phyloP scores from a whole-genome alignment of 1,140 invertebrate genomes.

The Akabosia matsudoensis region DNA sequence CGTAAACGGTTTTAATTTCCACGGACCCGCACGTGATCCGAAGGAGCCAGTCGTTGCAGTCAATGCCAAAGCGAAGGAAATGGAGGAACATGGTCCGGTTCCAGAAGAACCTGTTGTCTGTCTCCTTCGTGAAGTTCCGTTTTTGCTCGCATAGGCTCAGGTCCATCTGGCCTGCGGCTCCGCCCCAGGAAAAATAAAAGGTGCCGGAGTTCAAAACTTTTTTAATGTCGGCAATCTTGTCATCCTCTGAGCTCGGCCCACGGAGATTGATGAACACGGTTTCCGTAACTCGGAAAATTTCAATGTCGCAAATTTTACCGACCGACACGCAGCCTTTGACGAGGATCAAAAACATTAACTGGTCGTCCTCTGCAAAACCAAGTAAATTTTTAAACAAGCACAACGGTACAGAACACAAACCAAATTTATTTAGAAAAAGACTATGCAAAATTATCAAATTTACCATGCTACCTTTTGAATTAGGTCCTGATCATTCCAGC shows the following conservation, averaged over 20 bases:
- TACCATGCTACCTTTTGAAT: constrained; percentile 26
- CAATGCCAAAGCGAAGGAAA: constrained; percentile 81
- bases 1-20: constrained; percentile 93
- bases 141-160: constrained; percentile 89
- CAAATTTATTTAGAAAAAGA: too few relatives aligned
- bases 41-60: constrained; percentile 81
- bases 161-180: constrained; percentile 63
- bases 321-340: constrained; percentile 91
- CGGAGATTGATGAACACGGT: constrained; percentile 83
- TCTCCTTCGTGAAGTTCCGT: constrained; percentile 68
- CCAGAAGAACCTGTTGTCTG: constrained; percentile 96
- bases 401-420: too few relatives aligned
- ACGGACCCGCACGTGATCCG: constrained; percentile 94
- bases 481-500: constrained; percentile 30
- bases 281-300: constrained; percentile 90
- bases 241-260: constrained; percentile 68
- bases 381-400: too few relatives aligned
- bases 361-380: constrained; percentile 67
- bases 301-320: constrained; percentile 87
- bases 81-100: constrained; percentile 91
- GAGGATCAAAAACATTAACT: constrained; percentile 79
- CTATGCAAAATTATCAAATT: too few relatives aligned
- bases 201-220: constrained; percentile 93
- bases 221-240: constrained; percentile 66
- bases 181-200: constrained; percentile 89